phyloP scores from a whole-genome alignment of 2,113 vertebrate species.

The Proteles cristata region DNA sequence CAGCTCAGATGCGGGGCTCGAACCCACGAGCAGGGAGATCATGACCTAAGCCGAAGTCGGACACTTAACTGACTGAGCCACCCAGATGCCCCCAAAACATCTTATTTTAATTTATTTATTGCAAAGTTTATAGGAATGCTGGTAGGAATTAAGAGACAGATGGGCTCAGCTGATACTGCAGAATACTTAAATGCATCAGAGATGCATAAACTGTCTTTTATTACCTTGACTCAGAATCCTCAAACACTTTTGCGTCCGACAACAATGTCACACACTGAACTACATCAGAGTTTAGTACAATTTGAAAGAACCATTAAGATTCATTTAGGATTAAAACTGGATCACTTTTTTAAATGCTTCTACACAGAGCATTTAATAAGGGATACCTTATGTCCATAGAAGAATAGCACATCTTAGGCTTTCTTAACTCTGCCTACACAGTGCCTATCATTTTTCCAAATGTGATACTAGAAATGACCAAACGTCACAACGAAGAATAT shows the following conservation, averaged over 20 bases:
- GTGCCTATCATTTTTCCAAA: background rate
- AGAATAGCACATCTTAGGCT: background rate
- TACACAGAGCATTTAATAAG: background rate
- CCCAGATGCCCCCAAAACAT: background rate
- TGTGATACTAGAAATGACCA: background rate
- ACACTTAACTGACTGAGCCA: no score
- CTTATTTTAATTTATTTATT: conserved; percentile 28
- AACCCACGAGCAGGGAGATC: no score
- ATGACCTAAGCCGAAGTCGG: no score
- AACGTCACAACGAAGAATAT: background rate
- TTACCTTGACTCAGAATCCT: conserved; percentile 13
- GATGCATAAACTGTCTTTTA: background rate
- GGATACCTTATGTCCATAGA: conserved; percentile 13
- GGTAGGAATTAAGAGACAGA: background rate
- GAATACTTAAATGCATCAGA: conserved; percentile 10
- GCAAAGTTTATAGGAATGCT: background rate
- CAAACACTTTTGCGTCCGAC: background rate
- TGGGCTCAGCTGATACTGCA: background rate
- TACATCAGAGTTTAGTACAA: background rate
- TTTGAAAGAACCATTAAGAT: background rate
- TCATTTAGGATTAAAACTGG: conserved; percentile 32
- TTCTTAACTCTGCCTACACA: conserved; percentile 36
- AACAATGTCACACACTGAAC: background rate
- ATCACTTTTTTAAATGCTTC: background rate
- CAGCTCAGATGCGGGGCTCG: no score